phyloP scores from a whole-genome alignment of 2,797 vertebrate species.

The Coluber constrictor region DNA sequence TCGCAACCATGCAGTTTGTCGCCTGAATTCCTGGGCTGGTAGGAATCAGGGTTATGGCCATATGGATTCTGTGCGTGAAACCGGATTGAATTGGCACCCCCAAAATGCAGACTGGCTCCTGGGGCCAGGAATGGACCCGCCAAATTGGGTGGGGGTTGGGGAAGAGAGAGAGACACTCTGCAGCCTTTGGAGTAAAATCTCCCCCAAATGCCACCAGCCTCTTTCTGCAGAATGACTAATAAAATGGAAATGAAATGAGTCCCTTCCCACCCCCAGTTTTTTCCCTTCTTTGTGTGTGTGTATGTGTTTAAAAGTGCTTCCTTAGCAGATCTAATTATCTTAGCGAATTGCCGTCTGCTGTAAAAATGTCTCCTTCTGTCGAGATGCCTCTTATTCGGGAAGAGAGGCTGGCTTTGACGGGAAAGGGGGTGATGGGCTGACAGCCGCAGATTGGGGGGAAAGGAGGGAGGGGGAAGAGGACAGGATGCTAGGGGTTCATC shows the following conservation, averaged over 20 bases:
- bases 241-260: neutral
- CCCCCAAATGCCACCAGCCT: neutral
- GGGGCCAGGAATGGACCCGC: neutral
- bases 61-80: neutral
- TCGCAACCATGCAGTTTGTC: no score
- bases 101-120: no score
- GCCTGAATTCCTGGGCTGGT: neutral
- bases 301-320: neutral
- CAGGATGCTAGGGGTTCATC: neutral
- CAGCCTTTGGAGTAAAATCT: neutral
- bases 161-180: no score
- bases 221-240: neutral
- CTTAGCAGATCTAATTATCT: neutral
- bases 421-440: neutral
- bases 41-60: neutral
- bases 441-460: neutral
- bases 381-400: neutral
- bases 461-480: fast-evolving
- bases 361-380: neutral
- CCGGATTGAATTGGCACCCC: neutral
- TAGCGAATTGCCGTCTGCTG: neutral
- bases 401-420: neutral
- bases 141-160: no score
- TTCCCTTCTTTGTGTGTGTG: no score
- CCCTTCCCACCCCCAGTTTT: neutral